Base-by-base conservation (phyloP, 1,140 invertebrate genomes). In the Psix sp. region DNA sequence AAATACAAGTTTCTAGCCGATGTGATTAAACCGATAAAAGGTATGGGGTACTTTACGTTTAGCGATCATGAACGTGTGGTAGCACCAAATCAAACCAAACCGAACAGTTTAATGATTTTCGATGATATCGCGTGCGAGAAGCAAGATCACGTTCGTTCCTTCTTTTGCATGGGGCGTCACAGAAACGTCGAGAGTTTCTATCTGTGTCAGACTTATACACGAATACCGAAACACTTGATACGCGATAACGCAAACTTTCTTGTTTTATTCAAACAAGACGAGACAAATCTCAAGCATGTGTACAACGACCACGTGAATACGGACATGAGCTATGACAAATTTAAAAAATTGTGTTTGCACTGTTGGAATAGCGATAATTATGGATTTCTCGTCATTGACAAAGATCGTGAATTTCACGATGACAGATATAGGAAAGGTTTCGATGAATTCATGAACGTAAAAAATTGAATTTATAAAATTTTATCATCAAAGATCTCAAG, bases 111-210 rank as follows among this genome's bases (percentile, higher is more conserved):
- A 5, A 35, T 85, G 39, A 82, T 85, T 48, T 85, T 85, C 70
- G 84, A 87, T 79, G 81, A 87, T 77, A 66, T 85, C 31, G 56
- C 76, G 16, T 79, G 73, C 29, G 77, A 81, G 17, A 79, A 84
- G 42, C 78, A 85, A 71, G 66, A 75, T 21, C 74, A 63, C 33
- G 77, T 84, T 10, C 40, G 77, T 57, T 46, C 76, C 24, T 84
- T 82, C 70, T 86, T 85, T 78, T 77, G 67, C 57, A 82, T 82
- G 74, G 80, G 78, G 6, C 46, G 83, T 40, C 82, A 86, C 80
- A 79, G 78, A 13, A 26, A 77, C 35, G 72, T 79, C 40, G 81
- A 85, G 65, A 73, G 67, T 48, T 84, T 85, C 54, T 85, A 80
- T 75, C 57, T 85, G 26, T 76, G 57, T 70, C 82, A 86, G 80